Base-by-base conservation (phyloP, 1,140 invertebrate species). In the Aphaenogaster ashmeadi region DNA sequence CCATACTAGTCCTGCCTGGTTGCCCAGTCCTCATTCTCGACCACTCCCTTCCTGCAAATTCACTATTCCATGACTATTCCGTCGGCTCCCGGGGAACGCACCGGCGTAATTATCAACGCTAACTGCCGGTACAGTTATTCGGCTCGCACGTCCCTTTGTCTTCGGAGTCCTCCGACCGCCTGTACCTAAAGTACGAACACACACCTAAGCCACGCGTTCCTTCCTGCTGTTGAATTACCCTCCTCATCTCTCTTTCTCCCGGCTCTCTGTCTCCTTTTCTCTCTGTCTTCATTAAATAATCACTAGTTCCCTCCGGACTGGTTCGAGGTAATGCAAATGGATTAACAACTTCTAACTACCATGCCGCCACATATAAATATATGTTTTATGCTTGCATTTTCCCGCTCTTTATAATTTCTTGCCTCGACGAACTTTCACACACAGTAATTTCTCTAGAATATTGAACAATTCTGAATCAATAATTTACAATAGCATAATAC, bases 41-140 rank as follows among this genome's bases (percentile, higher is more conserved):
- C 54, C 86, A 72, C 75, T 84, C 79, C 77, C 80, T 84, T 83
- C 80, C 80, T 83, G 80, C 54, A 33, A 75, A 75, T 84, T 84
- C 80, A 84, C 69, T 84, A 84, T 44, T 47, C 54, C 75, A 85
- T 36, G 77, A 83, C 81, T 78, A 72, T 86, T 91, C 62, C 83
- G 87, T 92, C 75, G 88, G 89, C 90, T 92, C 91, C 72, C 90
- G 71, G 84, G 81, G 74, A 92, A 89, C 88, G 91, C 79, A 88
- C 87, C 74, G 71, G 50, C 87, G 89, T 94, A 94, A 94, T 94
- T 93, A 94, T 87, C 92, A 92, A 77, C 89, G 89, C 91, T 94
- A 94, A 94, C 93, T 93, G 90, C 91, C 89, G 89, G 90, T 92
- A 93, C 91, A 93, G 92, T 93, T 94, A 92, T 88, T 88, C 88